Evolutionary conservation across 2,888 invertebrate genomes (phyloP), one percentile per base, ranked within the genome.

Genomic region (Diachrysia chrysitis): DNA sequence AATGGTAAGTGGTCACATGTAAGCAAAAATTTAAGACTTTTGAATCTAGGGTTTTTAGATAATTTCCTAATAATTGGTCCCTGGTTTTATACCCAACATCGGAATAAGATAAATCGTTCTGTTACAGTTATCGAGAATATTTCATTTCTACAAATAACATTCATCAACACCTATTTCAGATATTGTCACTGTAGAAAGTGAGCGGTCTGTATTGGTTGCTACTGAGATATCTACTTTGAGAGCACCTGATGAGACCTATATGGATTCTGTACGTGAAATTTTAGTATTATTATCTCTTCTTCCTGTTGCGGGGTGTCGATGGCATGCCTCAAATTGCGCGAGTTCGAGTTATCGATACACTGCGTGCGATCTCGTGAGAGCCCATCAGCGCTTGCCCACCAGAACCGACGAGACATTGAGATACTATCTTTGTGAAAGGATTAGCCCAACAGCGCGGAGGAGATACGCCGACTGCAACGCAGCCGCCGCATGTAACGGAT

Each of bases 191-290:
- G 5, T 6, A 7, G 35, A 25, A 54, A 14, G 21, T 54, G 55
- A 54, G 17, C 37, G 53, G 9, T 6, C 16, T 7, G 10, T 67
- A 17, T 17, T 48, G 53, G 25, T 9, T 46, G 35, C 21, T 29
- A n/a, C 37, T 29, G 51, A 16, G 14, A 54, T 67, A 6, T 0
- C 53, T 16, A 60, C 54, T 2, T 57, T 64, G 42, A 63, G 58
- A 46, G 14, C 32, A 5, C 55, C 63, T n/a, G 56, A 51, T 23
- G 74, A 62, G 51, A 54, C 60, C 54, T 37, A 48, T 25, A 19
- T 46, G 54, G 63, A 60, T 10, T 67, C 76, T 42, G 79, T 80
- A 51, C 19, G 73, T 79, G 10, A 37, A 54, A 48, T 32, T 63
- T 46, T 42, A 25, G 35, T 59, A 46, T 5, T 54, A 54, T 25